Base-by-base conservation (phyloP, 2,888 invertebrate species). In the Polymixis flavicincta region DNA sequence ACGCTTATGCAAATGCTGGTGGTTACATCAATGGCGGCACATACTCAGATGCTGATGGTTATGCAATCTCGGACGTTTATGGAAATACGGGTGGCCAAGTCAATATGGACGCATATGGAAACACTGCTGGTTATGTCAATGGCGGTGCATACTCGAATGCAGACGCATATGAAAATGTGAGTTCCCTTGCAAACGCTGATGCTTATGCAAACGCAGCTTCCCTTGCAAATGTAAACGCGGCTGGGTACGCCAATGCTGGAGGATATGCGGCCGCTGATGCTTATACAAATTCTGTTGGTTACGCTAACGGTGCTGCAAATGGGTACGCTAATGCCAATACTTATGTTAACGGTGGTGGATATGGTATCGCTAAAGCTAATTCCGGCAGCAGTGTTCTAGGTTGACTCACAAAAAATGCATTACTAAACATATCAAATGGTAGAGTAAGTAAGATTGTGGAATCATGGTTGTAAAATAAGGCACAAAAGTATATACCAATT, bases 271-370 rank as follows among this genome's bases (percentile, higher is more conserved):
- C 25, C 1, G 57, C 55, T n/a, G n/a, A 74, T 52, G 64, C 42
- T 60, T 32, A 54, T 17, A 28, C 32, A 54, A 70, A 60, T 28
- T 14, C 60, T 65, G 66, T 14, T 45, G 22, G n/a, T 63, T 48
- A 69, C 13, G 4, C 17, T 48, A 11, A 37, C 9, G 28, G n/a
- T 32, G 42, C 3, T 11, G 57, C 45, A 19, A 67, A 48, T 11
- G 67, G 71, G 7, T 57, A 57, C 22, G 32, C 71, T 68, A 57
- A 57, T 32, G 55, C 67, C 32, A 71, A 72, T 57, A 37, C 25
- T 22, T 52, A 73, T 28, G 28, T 8, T 42, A 6, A 42, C 19
- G n/a, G 52, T 28, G 42, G 42, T n/a, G 48, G 32, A 28, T 37
- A 59, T 19, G 17, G 60, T 71, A 11, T 25, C 17, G 17, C 42